Base-by-base conservation (phyloP, 2,888 invertebrate species). In the Dastarcus helophoroides region DNA sequence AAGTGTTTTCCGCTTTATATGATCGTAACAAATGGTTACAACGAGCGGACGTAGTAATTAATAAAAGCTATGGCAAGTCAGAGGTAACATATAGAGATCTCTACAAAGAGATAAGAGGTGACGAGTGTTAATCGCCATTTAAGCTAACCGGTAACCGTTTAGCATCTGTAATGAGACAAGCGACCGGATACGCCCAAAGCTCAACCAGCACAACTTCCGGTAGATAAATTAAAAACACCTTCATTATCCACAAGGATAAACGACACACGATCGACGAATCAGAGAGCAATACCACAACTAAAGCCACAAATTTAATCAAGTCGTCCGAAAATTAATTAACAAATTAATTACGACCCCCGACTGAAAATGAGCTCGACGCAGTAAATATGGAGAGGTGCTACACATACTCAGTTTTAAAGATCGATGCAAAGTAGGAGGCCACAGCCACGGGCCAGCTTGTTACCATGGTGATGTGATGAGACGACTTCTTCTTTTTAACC, bases 381-480 rank as follows among this genome's bases (percentile, higher is more conserved):
- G n/a, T n/a, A n/a, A n/a, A n/a, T n/a, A n/a, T n/a, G n/a, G n/a
- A n/a, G n/a, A n/a, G 6, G 33, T 26, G 29, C 19, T 22, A 29
- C 33, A 33, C 30, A 29, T 25, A 29, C 32, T 53, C 54, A 59
- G 59, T 61, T 62, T 62, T 62, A 62, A 62, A 60, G 62, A 62
- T 62, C 62, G 60, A 62, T 62, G 62, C 60, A 62, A 62, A 62
- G 60, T 60, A 62, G 52, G 46, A 40, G 43, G 43, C 48, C 46
- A 46, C 47, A 48, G 58, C 58, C 56, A 57, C 58, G 58, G 62
- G 60, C 58, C 55, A 60, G 60, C 61, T 61, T 62, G 62, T 62
- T 62, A 62, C 62, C 61, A 62, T 62, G 62, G 62, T 54, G 62
- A 62, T 62, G 61, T 61, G 62, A 58, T 59, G 59, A 61, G 60